These are phyloP conservation scores for Cotesia typhae DNA, from an alignment of 1,140 invertebrate species.

Conservation along the genomic window DNA sequence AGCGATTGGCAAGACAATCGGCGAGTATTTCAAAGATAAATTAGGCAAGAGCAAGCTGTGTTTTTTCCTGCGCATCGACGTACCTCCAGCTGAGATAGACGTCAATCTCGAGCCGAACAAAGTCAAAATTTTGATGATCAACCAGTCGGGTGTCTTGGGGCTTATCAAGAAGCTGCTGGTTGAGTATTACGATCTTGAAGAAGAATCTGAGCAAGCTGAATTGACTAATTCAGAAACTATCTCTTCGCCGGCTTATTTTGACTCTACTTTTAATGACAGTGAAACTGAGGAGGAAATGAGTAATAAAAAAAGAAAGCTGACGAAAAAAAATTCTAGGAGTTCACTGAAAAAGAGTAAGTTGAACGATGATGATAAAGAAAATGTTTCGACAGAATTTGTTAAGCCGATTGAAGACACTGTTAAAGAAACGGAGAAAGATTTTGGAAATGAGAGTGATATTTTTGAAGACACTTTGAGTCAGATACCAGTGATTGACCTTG, in stretches of 20 bases:
- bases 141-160: slow-evolving; percentile 56
- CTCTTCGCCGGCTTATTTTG: neutral
- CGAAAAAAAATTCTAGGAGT: neutral
- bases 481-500: slow-evolving; percentile 57
- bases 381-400: neutral
- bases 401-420: too few species aligned
- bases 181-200: slow-evolving; percentile 50
- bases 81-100: slow-evolving; percentile 67
- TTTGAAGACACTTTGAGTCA: slow-evolving; percentile 50
- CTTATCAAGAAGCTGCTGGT: slow-evolving; percentile 46
- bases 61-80: slow-evolving; percentile 63
- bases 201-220: neutral
- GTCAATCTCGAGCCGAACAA: slow-evolving; percentile 76
- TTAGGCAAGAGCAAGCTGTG: slow-evolving; percentile 58
- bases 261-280: slow-evolving; percentile 6
- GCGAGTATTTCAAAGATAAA: slow-evolving; percentile 48
- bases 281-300: slow-evolving; percentile 33
- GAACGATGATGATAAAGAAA: neutral
- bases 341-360: neutral
- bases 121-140: slow-evolving; percentile 67
- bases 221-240: neutral
- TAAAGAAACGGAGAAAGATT: neutral
- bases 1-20: slow-evolving; percentile 57
- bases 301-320: neutral
- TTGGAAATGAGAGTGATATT: neutral